Base-by-base conservation (phyloP, 2,113 vertebrate genomes). In the Scytalopus superciliaris region DNA sequence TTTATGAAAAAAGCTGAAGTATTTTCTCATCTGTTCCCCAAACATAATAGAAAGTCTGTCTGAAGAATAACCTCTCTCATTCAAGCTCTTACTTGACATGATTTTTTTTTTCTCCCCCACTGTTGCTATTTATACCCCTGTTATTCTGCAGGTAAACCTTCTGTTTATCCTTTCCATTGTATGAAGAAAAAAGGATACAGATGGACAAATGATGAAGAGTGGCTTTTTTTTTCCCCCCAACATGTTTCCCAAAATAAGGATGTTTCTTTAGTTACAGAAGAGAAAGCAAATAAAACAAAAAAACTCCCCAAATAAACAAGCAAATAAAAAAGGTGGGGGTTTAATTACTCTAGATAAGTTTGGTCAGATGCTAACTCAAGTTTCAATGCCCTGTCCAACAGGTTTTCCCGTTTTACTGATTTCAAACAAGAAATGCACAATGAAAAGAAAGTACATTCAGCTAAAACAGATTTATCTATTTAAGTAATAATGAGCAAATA, bases 201-300 rank as follows among this genome's bases (percentile, higher is more conserved):
- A 49, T 3, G 2, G 45, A 83, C 28, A 59, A 33, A 35, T 40
- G 7, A 66, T 16, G 37, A 56, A n/a, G n/a, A n/a, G n/a, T n/a
- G 4, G 18, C 0, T 7, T 5, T 9, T 16, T 24, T 75, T 44
- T 49, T 22, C 2, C 3, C 19, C 35, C 49, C 14, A 12, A 35
- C 12, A 15, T 1, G 0, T 37, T 55, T 79, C 15, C 24, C 39
- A 10, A 68, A 81, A n/a, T n/a, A 56, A 49, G 7, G 10, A 62
- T 31, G 19, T n/a, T 85, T 31, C 22, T 59, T 76, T 14, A 49
- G 22, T 28, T 8, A 82, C 17, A 53, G 7, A 9, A 22, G 33
- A 44, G n/a, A 47, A 75, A 13, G 15, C 15, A 74, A 39, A 73
- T 37, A 21, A 17, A 9, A 21, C 22, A 22, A 56, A 31, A 9